phyloP scores from a whole-genome alignment of 2,113 vertebrate species.

The Sphyrna mokarran region DNA sequence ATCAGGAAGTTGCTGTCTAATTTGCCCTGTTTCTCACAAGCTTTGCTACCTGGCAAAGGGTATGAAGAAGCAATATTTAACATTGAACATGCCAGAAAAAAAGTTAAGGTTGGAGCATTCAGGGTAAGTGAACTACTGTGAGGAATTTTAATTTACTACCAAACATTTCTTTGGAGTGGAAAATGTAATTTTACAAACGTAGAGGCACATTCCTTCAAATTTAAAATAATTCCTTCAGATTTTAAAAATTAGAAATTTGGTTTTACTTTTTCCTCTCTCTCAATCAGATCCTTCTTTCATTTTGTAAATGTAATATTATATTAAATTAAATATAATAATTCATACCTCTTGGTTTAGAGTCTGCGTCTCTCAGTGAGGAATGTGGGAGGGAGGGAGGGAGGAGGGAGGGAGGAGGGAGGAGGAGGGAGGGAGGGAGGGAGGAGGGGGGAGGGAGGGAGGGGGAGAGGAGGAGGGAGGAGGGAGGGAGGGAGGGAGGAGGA shows the following conservation, averaged over 20 bases:
- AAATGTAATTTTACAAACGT: neutral
- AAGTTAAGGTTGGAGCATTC: neutral
- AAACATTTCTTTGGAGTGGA: neutral
- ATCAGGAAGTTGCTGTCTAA: neutral
- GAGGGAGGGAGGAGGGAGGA: no score
- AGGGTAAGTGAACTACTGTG: neutral
- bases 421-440: no score
- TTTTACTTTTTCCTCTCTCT: neutral
- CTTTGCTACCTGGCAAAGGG: neutral
- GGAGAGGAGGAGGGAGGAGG: no score
- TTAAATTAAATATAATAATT: neutral
- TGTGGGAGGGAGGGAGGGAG: neutral
- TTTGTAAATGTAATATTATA: neutral
- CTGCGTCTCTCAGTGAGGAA: neutral
- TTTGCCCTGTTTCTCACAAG: neutral
- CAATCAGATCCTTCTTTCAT: neutral
- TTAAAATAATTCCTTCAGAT: neutral
- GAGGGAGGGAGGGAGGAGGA: no score
- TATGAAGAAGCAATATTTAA: neutral
- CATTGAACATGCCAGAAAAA: neutral
- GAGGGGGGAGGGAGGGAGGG: no score
- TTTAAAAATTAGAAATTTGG: neutral
- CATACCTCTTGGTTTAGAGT: neutral
- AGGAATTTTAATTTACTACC: neutral
- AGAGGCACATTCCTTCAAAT: neutral